Evolutionary conservation across 2,888 invertebrate species (phyloP), one percentile per base, ranked within the genome.

Genomic region (Perdita meconis): DNA sequence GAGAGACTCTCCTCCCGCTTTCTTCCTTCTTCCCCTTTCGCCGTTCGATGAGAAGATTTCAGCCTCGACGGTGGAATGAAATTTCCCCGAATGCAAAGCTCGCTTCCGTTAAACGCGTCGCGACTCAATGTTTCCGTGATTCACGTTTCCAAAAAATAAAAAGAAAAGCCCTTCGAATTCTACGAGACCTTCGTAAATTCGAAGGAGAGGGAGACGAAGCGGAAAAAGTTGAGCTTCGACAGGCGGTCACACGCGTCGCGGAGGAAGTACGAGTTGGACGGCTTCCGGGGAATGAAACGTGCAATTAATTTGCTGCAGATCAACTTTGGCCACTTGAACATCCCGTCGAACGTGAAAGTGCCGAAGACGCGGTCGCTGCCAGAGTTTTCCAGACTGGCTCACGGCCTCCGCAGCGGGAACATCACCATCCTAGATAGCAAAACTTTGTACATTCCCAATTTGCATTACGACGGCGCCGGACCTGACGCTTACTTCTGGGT

Each of bases 401-500:
- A 98, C 92, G 97, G 97, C 1, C 94, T 98, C 0, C 95, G 97
- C 5, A 98, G 98, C 2, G 98, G 97, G 84, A 97, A 97, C 93
- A 96, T 98, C 87, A 97, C 97, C 90, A 96, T 98, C 13, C 93
- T 98, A 69, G 98, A 98, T 92, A 97, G 97, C 42, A 97, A 97
- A 93, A 98, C 98, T 0, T 96, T 98, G 93, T 96, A 96, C 93
- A 97, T 98, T 82, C 97, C 98, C 6, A 97, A 98, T 93, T 93
- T 98, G 85, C 97, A 97, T 89, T 98, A 98, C 90, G 98, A 98
- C 88, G 98, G 98, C 36, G 96, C 96, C 0, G 98, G 97, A 0
- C 97, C 97, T 0, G 98, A 98, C 90, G 97, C 98, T 0, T 98
- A 97, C 92, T 98, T 98, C 93, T 97, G 97, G 97, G 97, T 97